Base-by-base conservation (phyloP, 2,888 invertebrate genomes). In the Macrophya annulata region DNA sequence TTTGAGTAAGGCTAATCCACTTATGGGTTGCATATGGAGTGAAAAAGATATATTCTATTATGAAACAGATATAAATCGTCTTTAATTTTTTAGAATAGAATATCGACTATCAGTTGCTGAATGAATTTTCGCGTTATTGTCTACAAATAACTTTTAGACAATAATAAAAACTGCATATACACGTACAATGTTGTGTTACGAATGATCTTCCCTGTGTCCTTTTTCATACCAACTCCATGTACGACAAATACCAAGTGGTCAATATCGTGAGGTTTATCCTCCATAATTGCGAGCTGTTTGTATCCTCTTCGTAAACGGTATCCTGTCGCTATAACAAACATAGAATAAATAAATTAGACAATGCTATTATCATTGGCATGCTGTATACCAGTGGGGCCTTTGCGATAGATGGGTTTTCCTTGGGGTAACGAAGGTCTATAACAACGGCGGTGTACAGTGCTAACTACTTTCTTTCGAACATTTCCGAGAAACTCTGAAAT, bases 221-320 rank as follows among this genome's bases (percentile, higher is more conserved):
- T 95, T 91, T 96, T 96, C 92, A 96, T 96, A 25, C 96, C 96
- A 87, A 96, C 96, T 85, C 96, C 96, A 92, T 96, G 96, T 85
- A 96, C 95, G 40, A 96, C 96, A 92, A 96, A 96, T 37, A 96
- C 96, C 87, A 96, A 93, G 92, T 96, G 96, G 76, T 95, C 95
- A 86, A 96, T 96, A 89, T 96, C 96, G 68, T 93, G 92, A 10
- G 95, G 95, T 88, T 95, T 95, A 89, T 96, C 96, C 85, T 94
- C 94, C 90, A 95, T 94, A 65, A 94, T 92, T 1, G 96, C 95
- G 86, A 93, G 93, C 55, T 93, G 92, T 88, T 94, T 95, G 89
- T 95, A 96, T 5, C 96, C 96, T 87, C 96, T 93, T 87, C 94
- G 94, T 77, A 96, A 92, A 86, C 94, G 94, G 85, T 95, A 95